Conservation (phyloP, 2,797 vertebrate genomes). For the Thamnophis elegans region DNA sequence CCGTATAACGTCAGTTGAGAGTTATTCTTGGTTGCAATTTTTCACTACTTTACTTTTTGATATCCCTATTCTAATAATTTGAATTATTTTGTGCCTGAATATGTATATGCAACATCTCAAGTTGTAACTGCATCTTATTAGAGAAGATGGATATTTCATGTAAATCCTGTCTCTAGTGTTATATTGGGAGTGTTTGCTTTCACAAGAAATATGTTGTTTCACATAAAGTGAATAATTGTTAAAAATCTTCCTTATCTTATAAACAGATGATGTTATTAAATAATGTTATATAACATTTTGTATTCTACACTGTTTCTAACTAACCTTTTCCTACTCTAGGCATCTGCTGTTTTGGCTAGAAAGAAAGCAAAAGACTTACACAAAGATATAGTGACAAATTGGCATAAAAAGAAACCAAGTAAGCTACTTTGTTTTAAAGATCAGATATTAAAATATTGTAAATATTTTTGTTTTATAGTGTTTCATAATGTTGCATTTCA, state of each 20-base stretch:
- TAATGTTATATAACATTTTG: fast-evolving
- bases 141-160: background rate
- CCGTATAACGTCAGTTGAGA: background rate
- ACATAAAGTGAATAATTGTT: background rate
- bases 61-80: background rate
- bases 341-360: constrained; percentile 83
- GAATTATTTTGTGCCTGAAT: background rate
- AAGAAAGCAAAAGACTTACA: constrained; percentile 84
- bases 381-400: constrained; percentile 82
- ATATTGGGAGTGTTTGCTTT: background rate
- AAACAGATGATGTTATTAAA: fast-evolving
- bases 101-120: background rate
- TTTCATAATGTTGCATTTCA: background rate
- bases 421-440: constrained; percentile 59
- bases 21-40: background rate
- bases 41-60: background rate
- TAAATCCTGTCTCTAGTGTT: background rate
- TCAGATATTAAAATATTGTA: background rate
- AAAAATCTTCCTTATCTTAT: background rate
- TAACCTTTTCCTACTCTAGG: constrained; percentile 66
- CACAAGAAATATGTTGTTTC: background rate
- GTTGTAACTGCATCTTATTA: background rate
- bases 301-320: fast-evolving
- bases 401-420: constrained; percentile 91
- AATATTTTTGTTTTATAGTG: background rate